Conservation (phyloP, 2,113 vertebrate species). For the Microcebus ravelobensis region DNA sequence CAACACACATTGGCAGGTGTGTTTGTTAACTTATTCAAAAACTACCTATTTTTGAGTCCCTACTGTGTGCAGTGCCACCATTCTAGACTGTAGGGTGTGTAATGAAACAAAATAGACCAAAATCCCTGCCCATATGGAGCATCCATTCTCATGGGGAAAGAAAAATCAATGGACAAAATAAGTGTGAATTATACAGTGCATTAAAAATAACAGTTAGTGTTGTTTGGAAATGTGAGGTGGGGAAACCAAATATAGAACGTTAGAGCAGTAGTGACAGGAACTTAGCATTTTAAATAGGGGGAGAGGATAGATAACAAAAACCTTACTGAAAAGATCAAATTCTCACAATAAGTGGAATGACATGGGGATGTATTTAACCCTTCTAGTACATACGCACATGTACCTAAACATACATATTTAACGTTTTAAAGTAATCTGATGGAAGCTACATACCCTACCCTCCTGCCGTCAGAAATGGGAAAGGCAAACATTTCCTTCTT, state of each 20-base stretch:
- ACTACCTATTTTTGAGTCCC: background rate
- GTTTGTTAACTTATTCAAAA: background rate
- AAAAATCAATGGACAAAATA: background rate
- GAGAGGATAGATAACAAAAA: background rate
- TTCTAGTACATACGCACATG: background rate
- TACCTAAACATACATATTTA: too few species aligned
- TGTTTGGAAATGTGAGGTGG: background rate
- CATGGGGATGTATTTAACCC: background rate
- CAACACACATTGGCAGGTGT: too few species aligned
- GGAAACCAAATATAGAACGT: background rate
- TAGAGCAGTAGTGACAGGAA: background rate
- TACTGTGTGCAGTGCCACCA: background rate
- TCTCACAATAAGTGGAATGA: background rate
- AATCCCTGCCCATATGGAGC: rapidly evolving
- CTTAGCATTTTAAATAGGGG: background rate
- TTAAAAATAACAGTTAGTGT: background rate
- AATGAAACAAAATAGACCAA: background rate
- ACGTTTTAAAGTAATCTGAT: background rate
- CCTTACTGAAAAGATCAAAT: background rate
- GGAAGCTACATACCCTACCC: background rate
- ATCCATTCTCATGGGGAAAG: background rate
- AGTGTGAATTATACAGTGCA: background rate
- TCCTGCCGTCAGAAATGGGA: background rate
- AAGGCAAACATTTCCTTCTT: background rate
- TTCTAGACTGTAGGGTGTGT: background rate